These are phyloP conservation scores for Rhinopithecus roxellana DNA, from an alignment of 2,113 vertebrate genomes.

Conservation along the genomic window DNA sequence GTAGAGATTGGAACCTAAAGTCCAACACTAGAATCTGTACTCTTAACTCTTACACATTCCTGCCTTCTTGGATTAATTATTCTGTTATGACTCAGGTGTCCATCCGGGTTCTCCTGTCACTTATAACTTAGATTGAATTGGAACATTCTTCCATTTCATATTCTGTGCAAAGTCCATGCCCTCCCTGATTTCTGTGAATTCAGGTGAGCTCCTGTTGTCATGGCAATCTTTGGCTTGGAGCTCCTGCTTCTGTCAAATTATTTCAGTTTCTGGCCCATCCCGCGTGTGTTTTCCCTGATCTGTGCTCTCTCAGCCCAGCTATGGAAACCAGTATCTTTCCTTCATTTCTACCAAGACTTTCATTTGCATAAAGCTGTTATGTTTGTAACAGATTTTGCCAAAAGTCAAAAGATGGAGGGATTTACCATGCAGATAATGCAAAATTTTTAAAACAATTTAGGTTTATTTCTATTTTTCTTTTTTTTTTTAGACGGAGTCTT, in stretches of 20 bases:
- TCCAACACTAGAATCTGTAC: background rate
- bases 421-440: background rate
- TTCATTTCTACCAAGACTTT: background rate
- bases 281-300: fast-evolving
- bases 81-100: background rate
- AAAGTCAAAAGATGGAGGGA: background rate
- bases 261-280: background rate
- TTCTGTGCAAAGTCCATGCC: background rate
- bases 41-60: background rate
- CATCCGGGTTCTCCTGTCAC: background rate
- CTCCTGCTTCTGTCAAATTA: background rate
- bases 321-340: background rate
- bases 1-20: background rate
- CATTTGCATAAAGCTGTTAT: background rate
- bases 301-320: background rate
- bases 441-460: background rate
- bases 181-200: background rate
- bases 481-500: too few species aligned
- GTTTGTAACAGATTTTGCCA: background rate
- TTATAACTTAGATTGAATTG: background rate
- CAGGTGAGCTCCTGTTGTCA: background rate
- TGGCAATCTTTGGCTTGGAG: background rate
- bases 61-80: background rate
- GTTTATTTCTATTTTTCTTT: background rate
- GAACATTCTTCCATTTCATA: background rate